Percentiles rank a stretch among this genome's conserved stretches.
These are phyloP conservation scores for Porphyrio hochstetteri DNA, from an alignment of 2,113 vertebrate species.

Conservation along the genomic window DNA sequence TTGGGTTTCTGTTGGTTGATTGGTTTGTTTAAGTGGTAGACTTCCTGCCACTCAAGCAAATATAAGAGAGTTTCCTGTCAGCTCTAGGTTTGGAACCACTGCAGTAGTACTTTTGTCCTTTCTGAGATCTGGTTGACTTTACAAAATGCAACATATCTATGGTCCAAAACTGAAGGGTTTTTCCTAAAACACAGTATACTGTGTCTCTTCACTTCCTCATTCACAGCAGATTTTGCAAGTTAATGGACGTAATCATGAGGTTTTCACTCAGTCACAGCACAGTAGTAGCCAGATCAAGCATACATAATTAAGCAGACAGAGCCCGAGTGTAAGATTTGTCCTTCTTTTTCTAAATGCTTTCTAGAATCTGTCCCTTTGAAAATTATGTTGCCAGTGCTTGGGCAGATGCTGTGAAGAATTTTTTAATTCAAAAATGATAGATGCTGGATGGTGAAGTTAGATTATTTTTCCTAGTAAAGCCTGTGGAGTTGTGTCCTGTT, in stretches of 20 bases:
- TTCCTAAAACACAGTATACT: background rate
- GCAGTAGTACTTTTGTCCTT: background rate
- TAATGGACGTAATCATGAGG: background rate
- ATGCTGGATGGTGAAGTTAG: background rate
- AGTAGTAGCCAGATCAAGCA: background rate
- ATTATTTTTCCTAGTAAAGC: background rate
- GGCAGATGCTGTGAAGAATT: background rate
- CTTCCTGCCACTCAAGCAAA: background rate
- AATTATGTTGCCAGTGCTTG: background rate
- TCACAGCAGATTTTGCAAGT: background rate
- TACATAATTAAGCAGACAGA: background rate
- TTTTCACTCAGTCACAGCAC: background rate
- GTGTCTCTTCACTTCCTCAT: background rate
- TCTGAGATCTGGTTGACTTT: background rate
- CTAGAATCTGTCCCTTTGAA: background rate
- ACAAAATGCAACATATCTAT: background rate
- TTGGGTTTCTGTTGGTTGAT: background rate
- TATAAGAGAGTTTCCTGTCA: background rate
- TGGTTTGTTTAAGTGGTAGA: background rate
- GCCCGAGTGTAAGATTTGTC: background rate
- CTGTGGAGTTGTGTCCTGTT: background rate
- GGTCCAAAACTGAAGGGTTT: background rate
- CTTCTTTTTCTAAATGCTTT: background rate
- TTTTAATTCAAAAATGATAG: background rate
- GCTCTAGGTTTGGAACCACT: background rate